Evolutionary conservation across 2,113 vertebrate species (phyloP).

Genomic region (Uria lomvia): DNA sequence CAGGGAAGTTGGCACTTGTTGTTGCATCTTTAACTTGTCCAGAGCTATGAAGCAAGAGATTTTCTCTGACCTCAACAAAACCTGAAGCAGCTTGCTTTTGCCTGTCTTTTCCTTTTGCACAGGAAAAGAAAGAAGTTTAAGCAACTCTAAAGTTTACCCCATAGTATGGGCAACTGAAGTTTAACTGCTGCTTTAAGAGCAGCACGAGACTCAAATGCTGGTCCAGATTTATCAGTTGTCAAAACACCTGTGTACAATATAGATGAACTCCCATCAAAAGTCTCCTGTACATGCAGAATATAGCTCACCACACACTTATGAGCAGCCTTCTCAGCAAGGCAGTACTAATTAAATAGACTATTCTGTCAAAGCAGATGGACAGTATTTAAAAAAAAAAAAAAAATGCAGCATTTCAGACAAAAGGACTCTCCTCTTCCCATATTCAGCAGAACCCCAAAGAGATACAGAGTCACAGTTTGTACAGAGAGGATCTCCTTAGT

Average conservation of each 20-base stretch:
- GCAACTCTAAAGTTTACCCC: background rate
- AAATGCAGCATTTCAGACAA: background rate
- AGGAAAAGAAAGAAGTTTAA: background rate
- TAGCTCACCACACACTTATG: background rate
- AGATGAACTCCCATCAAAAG: background rate
- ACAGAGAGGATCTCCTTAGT: background rate
- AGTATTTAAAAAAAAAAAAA: background rate
- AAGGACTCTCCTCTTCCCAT: background rate
- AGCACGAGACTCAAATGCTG: background rate
- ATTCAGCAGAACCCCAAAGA: background rate
- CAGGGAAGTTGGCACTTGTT: conserved; percentile 51
- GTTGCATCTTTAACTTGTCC: conserved; percentile 45
- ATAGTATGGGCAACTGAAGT: background rate
- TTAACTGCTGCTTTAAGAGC: background rate
- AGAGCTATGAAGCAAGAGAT: conserved; percentile 33
- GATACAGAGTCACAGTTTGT: background rate
- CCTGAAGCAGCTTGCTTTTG: conserved; percentile 23
- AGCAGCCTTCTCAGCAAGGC: background rate
- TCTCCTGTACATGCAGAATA: background rate
- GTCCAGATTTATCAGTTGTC: background rate
- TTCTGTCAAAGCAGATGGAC: background rate
- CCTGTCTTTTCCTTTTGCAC: background rate
- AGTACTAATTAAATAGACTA: background rate
- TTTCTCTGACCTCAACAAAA: conserved; percentile 49
- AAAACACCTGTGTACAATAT: background rate